Conservation (phyloP, 2,888 invertebrate species). For the Lasioglossum calceatum region DNA sequence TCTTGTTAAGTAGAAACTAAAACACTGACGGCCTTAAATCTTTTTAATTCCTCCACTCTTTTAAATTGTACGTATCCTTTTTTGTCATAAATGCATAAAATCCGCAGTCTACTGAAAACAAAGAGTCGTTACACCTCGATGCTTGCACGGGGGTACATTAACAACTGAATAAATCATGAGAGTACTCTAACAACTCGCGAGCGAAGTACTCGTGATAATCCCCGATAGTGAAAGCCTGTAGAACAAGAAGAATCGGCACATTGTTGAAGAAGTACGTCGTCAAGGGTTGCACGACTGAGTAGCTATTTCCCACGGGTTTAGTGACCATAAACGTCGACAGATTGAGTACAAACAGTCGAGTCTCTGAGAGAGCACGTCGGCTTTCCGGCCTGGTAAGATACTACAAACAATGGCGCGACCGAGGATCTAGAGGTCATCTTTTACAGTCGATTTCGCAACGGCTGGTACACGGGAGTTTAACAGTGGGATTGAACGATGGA, state of each 20-base stretch:
- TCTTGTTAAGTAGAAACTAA: too few relatives aligned
- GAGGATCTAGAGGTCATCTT: not conserved
- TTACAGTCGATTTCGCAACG: not conserved
- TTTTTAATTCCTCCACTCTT: too few relatives aligned
- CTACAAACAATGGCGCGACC: not conserved
- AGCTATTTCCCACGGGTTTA: slow-evolving; percentile 1
- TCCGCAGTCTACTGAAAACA: not conserved
- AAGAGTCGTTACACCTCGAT: not conserved
- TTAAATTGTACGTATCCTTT: too few relatives aligned
- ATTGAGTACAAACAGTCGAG: not conserved
- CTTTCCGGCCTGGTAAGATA: not conserved
- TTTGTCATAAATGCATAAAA: too few relatives aligned
- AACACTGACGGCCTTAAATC: too few relatives aligned
- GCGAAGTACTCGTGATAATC: not conserved
- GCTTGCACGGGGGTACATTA: not conserved
- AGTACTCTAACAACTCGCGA: not conserved
- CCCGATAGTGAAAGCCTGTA: not conserved
- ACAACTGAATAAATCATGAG: not conserved
- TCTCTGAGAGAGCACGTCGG: not conserved
- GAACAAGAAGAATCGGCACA: not conserved
- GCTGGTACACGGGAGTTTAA: not conserved
- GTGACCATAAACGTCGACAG: not conserved
- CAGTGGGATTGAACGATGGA: not conserved
- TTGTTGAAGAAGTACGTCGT: not conserved
- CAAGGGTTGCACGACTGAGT: not conserved